These are phyloP conservation scores for Argyresthia albistria DNA, from an alignment of 2,888 invertebrate genomes.

Conservation along the genomic window DNA sequence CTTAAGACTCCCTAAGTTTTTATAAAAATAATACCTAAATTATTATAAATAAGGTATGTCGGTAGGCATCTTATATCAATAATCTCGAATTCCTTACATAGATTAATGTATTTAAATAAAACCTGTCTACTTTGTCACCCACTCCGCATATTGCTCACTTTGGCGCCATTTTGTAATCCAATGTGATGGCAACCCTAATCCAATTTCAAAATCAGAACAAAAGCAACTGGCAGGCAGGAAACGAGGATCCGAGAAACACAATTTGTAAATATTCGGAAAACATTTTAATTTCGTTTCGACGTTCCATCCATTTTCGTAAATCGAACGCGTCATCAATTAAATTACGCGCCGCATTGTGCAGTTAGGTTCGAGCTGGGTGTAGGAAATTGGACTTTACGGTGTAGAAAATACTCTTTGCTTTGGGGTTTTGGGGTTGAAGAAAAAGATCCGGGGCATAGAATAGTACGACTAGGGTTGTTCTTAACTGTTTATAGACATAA, in stretches of 20 bases:
- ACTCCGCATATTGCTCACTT: too few relatives aligned
- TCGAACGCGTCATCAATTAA: constrained; percentile 68
- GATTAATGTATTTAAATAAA: too few relatives aligned
- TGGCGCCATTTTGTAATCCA: too few relatives aligned
- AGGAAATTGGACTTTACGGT: not conserved
- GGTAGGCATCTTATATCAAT: too few relatives aligned
- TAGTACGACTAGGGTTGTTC: too few relatives aligned
- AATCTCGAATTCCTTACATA: too few relatives aligned
- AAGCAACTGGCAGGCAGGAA: not conserved
- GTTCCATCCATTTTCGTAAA: constrained; percentile 51
- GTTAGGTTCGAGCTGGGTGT: not conserved
- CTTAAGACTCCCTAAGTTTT: too few relatives aligned
- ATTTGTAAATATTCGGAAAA: not conserved
- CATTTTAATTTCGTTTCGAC: constrained; percentile 25
- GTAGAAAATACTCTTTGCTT: not conserved
- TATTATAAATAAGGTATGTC: too few relatives aligned
- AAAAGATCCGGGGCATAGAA: too few relatives aligned
- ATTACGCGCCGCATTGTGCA: constrained; percentile 54
- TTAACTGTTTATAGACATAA: too few relatives aligned
- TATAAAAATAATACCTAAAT: too few relatives aligned
- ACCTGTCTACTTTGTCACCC: too few relatives aligned
- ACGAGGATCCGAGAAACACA: not conserved
- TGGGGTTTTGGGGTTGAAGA: not conserved
- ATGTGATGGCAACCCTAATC: not conserved
- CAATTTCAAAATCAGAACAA: not conserved